These are phyloP conservation scores for Glyphotaelius pellucidus DNA, from an alignment of 2,888 invertebrate species.

Conservation along the genomic window DNA sequence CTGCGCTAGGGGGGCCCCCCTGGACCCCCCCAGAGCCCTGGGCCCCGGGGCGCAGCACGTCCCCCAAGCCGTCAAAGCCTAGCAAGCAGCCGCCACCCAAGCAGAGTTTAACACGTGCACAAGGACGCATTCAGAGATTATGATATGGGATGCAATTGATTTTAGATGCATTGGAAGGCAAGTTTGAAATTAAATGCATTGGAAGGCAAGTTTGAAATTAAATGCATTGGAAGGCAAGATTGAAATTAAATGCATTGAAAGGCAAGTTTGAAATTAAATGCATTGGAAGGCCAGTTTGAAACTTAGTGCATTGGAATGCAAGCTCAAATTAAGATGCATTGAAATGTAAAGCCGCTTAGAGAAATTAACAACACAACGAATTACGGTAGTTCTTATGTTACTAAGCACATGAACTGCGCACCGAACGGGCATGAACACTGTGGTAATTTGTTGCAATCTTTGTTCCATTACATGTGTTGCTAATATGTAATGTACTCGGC, in stretches of 20 bases:
- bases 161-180: not conserved
- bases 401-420: too few species aligned
- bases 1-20: slow-evolving; percentile 60
- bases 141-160: not conserved
- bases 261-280: not conserved
- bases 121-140: slow-evolving; percentile 21
- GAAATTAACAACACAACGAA: too few species aligned
- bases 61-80: slow-evolving; percentile 87
- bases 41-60: slow-evolving; percentile 81
- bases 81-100: slow-evolving; percentile 76
- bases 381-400: too few species aligned
- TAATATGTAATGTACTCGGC: too few species aligned
- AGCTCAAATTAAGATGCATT: not conserved
- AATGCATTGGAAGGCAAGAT: not conserved
- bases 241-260: not conserved
- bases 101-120: slow-evolving; percentile 68
- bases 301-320: not conserved
- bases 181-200: not conserved
- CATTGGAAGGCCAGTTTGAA: not conserved
- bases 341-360: too few species aligned
- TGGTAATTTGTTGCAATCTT: too few species aligned
- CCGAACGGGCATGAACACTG: too few species aligned
- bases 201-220: not conserved
- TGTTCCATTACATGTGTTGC: too few species aligned
- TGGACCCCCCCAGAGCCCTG: slow-evolving; percentile 67